Conservation (phyloP, 1,140 invertebrate species). For the Calephelis virginiensis region DNA sequence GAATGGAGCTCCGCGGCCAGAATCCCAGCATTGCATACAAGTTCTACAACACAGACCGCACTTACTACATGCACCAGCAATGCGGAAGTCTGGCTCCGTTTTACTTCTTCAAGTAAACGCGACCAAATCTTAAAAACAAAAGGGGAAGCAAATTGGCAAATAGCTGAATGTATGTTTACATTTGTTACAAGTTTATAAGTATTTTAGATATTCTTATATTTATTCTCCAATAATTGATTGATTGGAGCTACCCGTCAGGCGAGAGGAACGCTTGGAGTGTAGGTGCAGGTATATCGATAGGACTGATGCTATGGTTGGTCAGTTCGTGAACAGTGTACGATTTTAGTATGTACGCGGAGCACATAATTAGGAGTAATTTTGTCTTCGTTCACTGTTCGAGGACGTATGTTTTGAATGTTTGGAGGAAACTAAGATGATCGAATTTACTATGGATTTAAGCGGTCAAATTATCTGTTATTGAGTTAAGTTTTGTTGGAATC, state of each 20-base stretch:
- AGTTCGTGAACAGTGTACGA: slow-evolving; percentile 55
- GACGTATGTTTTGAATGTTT: slow-evolving; percentile 48
- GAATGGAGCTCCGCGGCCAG: slow-evolving; percentile 76
- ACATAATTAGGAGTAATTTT: slow-evolving; percentile 37
- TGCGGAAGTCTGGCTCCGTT: slow-evolving; percentile 59
- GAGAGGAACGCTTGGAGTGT: background rate
- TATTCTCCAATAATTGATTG: slow-evolving; percentile 72
- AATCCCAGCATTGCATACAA: slow-evolving; percentile 44
- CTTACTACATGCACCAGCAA: slow-evolving; percentile 44
- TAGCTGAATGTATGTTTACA: slow-evolving; percentile 75
- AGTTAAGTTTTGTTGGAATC: slow-evolving; percentile 54
- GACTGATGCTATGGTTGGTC: slow-evolving; percentile 61
- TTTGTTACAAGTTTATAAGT: slow-evolving; percentile 79
- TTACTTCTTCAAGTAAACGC: slow-evolving; percentile 62
- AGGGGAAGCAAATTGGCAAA: slow-evolving; percentile 55
- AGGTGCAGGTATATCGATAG: slow-evolving; percentile 21
- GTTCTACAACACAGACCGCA: slow-evolving; percentile 41
- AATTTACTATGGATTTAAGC: slow-evolving; percentile 77
- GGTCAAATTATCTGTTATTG: slow-evolving; percentile 63
- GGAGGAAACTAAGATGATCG: slow-evolving; percentile 70
- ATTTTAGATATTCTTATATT: slow-evolving; percentile 80
- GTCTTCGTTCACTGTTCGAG: slow-evolving; percentile 54
- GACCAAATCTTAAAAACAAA: slow-evolving; percentile 46
- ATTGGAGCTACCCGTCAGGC: slow-evolving; percentile 31
- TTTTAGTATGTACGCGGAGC: slow-evolving; percentile 30